These are phyloP conservation scores for Adoxophyes honmai DNA, from an alignment of 1,140 invertebrate species.

Conservation along the genomic window DNA sequence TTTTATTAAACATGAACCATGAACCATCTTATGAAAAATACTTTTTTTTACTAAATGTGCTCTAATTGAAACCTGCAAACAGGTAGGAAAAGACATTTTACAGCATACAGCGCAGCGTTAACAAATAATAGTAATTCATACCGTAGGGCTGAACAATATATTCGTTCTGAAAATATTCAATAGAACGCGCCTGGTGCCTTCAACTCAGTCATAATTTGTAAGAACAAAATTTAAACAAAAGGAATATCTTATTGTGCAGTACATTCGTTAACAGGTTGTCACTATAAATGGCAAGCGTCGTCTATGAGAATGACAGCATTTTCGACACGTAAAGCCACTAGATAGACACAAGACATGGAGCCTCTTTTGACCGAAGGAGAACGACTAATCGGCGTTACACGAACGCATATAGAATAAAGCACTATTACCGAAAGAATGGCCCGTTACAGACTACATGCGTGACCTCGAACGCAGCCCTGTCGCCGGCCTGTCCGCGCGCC, in stretches of 20 bases:
- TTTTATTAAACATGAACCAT: too few relatives aligned
- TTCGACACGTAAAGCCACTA: neutral
- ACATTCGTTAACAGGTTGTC: neutral
- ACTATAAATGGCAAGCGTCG: neutral
- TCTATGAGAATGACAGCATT: neutral
- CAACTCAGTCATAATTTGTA: too few relatives aligned
- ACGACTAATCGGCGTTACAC: slow-evolving; percentile 47
- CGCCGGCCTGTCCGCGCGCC: slow-evolving; percentile 28
- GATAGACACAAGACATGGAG: neutral
- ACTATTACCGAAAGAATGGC: slow-evolving; percentile 48
- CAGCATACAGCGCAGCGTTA: too few relatives aligned
- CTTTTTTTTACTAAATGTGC: too few relatives aligned
- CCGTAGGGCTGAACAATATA: too few relatives aligned
- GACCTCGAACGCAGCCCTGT: slow-evolving; percentile 45
- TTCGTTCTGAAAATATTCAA: too few relatives aligned
- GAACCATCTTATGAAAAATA: too few relatives aligned
- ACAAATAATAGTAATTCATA: too few relatives aligned
- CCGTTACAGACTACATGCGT: slow-evolving; percentile 45
- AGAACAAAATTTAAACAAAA: too few relatives aligned
- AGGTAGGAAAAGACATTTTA: too few relatives aligned
- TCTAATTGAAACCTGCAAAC: too few relatives aligned
- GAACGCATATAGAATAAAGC: slow-evolving; percentile 48
- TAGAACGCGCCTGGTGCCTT: too few relatives aligned
- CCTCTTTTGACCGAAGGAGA: slow-evolving; percentile 24
- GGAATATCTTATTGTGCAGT: neutral